Percentiles rank a stretch among this genome's conserved stretches.
These are phyloP conservation scores for Saguinus imperator DNA, from an alignment of 2,113 vertebrate genomes.

Conservation along the genomic window DNA sequence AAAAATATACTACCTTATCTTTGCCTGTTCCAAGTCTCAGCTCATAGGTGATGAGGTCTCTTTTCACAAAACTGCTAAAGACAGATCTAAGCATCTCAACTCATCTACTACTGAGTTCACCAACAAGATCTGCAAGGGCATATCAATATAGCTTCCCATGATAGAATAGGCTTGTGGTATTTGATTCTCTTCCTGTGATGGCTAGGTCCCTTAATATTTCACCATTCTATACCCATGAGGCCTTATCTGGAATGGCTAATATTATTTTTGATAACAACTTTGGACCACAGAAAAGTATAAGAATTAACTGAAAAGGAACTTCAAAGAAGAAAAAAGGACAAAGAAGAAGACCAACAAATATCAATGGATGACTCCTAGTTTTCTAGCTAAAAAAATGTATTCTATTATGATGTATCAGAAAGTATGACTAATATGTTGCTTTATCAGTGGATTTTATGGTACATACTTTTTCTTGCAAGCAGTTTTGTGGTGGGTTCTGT, in stretches of 20 bases:
- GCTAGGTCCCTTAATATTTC: not conserved
- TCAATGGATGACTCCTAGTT: not conserved
- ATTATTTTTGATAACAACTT: slow-evolving; percentile 17
- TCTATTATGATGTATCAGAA: not conserved
- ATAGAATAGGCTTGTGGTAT: not conserved
- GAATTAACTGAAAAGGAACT: not conserved
- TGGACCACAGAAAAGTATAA: not conserved
- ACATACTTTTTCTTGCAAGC: slow-evolving; percentile 73
- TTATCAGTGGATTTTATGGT: slow-evolving; percentile 16
- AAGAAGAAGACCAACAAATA: not conserved
- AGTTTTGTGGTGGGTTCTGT: slow-evolving; percentile 8
- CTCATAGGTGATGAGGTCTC: not conserved
- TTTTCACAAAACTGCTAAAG: not conserved
- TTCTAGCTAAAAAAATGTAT: not conserved
- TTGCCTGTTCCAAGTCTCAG: not conserved
- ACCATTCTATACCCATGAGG: not conserved
- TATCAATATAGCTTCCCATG: not conserved
- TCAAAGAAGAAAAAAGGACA: not conserved
- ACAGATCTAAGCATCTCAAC: not conserved
- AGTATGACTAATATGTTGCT: not conserved
- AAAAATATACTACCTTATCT: not conserved
- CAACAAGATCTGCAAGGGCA: not conserved
- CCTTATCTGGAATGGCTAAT: not conserved
- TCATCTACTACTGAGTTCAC: not conserved
- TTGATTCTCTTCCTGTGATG: not conserved